Base-by-base conservation (phyloP, 2,888 invertebrate genomes). In the Stictocephala bisonia region DNA sequence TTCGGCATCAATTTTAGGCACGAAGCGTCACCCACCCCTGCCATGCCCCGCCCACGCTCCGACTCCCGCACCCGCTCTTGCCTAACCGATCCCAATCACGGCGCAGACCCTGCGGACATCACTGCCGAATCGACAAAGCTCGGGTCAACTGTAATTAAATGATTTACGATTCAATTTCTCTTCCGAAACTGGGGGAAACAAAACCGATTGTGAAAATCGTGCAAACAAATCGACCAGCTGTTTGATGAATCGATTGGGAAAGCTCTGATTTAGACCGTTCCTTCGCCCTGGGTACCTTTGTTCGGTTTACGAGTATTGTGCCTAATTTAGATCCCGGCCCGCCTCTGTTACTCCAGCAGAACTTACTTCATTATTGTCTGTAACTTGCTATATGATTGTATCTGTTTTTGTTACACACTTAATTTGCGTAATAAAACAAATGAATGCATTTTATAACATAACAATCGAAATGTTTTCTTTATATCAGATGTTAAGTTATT, bases 1-100 rank as follows among this genome's bases (percentile, higher is more conserved):
- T 40, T 64, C 64, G 64, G 64, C 64, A 44, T 64, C 64, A 64
- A 64, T 64, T 64, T 64, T 64, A 40, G 64, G 64, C 64, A 64
- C 64, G 64, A 64, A 64, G 22, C 64, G 64, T 64, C 64, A 22
- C 58, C 58, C 50, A 3, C 50, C 50, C 50, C 35, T 22, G 4
- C 60, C 60, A 4, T 35, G 31, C 15, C 35, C 60, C 3, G 9
- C 60, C 3, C 60, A 20, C 18, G 6, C 31, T 18, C 31, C n/a
- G 31, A 4, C 6, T 44, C 64, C 24, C 64, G 44, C 64, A n/a
- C n/a, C n/a, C n/a, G n/a, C 64, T 15, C 64, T 24, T 27, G 26
- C 26, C 44, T 1, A 27, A 35, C 22, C 40, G 9, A 2, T 31
- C n/a, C 15, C n/a, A n/a, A n/a, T n/a, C 13, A 2, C 56, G 13